These are phyloP conservation scores for Peromyscus eremicus DNA, from an alignment of 2,797 vertebrate genomes.

Conservation along the genomic window DNA sequence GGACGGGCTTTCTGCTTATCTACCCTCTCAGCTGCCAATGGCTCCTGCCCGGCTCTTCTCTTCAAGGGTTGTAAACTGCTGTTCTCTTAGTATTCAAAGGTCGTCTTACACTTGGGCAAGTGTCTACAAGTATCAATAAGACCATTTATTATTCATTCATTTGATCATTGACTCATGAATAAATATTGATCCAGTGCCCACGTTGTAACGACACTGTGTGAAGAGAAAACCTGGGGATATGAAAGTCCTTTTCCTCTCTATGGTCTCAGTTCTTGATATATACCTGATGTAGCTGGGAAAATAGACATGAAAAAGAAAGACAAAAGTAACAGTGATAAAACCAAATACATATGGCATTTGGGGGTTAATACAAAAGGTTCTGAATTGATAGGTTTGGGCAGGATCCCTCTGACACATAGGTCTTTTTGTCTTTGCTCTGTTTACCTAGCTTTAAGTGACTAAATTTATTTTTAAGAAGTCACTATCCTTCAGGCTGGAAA, in stretches of 20 bases:
- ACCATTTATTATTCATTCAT: background rate
- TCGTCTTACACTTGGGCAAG: background rate
- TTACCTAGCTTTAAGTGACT: background rate
- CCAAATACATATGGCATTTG: background rate
- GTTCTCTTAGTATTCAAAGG: background rate
- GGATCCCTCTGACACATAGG: background rate
- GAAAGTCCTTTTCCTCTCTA: background rate
- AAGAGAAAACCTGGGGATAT: background rate
- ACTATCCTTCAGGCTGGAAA: background rate
- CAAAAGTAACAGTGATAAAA: background rate
- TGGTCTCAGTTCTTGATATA: background rate
- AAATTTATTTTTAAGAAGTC: background rate
- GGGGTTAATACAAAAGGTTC: background rate
- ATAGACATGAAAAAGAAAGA: background rate
- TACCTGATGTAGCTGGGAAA: conserved; percentile 1
- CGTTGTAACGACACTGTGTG: background rate
- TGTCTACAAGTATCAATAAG: conserved; percentile 24
- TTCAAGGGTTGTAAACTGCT: background rate
- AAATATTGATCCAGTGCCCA: conserved; percentile 40
- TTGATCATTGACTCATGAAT: conserved; percentile 41
- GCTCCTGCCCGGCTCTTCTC: background rate
- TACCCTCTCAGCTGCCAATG: background rate
- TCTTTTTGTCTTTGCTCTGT: conserved; percentile 8
- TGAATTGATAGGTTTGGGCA: background rate
- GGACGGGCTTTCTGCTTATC: background rate